Evolutionary conservation across 2,113 vertebrate species (phyloP), one percentile per base, ranked within the genome.

Genomic region (Laterallus jamaicensis): DNA sequence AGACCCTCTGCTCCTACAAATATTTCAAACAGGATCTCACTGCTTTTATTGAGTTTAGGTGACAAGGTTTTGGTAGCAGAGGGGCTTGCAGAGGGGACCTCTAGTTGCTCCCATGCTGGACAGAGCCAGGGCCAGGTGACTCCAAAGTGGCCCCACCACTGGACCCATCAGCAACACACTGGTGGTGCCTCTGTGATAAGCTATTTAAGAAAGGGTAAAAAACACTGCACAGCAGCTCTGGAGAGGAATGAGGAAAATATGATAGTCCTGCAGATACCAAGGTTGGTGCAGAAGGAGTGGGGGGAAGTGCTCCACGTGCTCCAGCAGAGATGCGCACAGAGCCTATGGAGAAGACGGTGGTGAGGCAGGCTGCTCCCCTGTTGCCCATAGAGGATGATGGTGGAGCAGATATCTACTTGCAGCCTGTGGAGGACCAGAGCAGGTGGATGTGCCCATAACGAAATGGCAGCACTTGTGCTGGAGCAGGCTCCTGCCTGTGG

Each of bases 271-370:
- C 35, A 77, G 39, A 40, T 11, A 15, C 10, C 18, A 20, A 86
- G 35, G 50, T 22, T 37, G 24, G 32, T 10, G 50, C 1, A 5
- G 7, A 66, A 73, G 35, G 17, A 56, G 26, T 11, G 11, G 11
- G 16, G 90, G 35, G 67, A 88, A 15, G 5, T 56, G 67, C 35
- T 86, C 16, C 56, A 39, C 49, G 7, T 2, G 1, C 58, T 2
- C 0, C 1, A 84, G 39, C 39, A 35, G 47, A 74, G 31, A 32
- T 75, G 70, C 15, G 6, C 39, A 55, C 52, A 39, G 29, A 32
- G 29, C 12, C 31, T 0, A 0, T 18, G 70, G 39, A 2, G 54
- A n/a, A 68, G 49, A 55, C n/a, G 28, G 3, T 4, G 40, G 31
- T 11, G 82, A 52, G 6, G 37, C 58, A 54, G 35, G 12, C 6